Conservation (phyloP, 1,140 invertebrate genomes). For the Dendrolimus kikuchii region DNA sequence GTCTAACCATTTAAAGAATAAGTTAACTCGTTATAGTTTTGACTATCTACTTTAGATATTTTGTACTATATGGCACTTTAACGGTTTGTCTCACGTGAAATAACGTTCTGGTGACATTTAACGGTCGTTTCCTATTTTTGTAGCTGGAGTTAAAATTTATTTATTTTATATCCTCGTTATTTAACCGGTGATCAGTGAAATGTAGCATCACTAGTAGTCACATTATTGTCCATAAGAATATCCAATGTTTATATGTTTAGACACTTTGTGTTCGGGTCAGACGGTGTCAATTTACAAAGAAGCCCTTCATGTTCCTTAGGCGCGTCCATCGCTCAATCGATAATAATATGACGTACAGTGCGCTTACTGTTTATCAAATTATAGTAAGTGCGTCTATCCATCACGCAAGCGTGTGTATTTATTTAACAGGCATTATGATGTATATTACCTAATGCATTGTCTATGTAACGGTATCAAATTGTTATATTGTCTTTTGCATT, state of each 20-base stretch:
- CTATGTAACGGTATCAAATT: neutral
- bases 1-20: too few species aligned
- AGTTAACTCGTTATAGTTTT: too few species aligned
- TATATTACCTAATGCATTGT: neutral
- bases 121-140: too few species aligned
- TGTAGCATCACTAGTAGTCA: neutral
- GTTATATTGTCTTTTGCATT: neutral
- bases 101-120: too few species aligned
- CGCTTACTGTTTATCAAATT: constrained; percentile 19
- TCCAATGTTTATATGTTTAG: neutral
- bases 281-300: constrained; percentile 20
- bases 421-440: neutral
- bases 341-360: constrained; percentile 20
- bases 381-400: constrained; percentile 19
- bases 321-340: constrained; percentile 23
- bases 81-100: too few species aligned
- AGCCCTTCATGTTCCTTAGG: constrained; percentile 26
- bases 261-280: neutral
- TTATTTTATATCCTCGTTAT: too few species aligned
- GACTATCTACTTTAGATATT: too few species aligned
- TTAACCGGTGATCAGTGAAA: too few species aligned
- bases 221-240: neutral
- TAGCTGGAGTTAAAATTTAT: too few species aligned
- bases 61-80: too few species aligned
- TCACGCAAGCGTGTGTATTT: constrained; percentile 13